Evolutionary conservation across 1,140 invertebrate species (phyloP).

Genomic region (Periplaneta americana): DNA sequence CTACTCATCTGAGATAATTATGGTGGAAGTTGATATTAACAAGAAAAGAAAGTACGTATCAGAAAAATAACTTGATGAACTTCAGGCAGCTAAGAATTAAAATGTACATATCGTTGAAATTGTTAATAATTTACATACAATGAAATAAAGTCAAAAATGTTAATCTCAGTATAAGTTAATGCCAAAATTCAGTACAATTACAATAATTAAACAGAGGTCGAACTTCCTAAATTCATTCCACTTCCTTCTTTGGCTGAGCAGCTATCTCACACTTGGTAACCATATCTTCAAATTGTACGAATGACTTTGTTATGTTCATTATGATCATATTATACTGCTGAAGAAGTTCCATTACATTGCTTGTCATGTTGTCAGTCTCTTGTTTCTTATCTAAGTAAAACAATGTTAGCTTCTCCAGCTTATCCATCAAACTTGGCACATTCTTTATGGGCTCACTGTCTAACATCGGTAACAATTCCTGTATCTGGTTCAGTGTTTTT

Average conservation of each 20-base stretch:
- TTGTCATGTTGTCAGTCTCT: neutral
- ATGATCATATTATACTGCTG: conserved; percentile 3
- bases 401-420: conserved; percentile 3
- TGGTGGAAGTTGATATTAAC: no score
- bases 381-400: neutral
- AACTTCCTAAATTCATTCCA: no score
- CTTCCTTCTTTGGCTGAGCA: neutral
- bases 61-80: no score
- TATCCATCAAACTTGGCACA: neutral
- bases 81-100: no score
- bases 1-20: no score
- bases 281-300: neutral
- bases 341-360: neutral
- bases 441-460: neutral
- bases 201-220: no score
- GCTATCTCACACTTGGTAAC: neutral
- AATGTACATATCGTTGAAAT: no score
- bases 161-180: no score
- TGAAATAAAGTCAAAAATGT: no score
- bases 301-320: neutral
- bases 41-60: no score
- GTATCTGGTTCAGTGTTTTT: neutral
- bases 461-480: neutral
- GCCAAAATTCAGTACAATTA: no score
- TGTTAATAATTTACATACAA: no score